Conservation (phyloP, 2,888 invertebrate species). For the Lumbricus terrestris region DNA sequence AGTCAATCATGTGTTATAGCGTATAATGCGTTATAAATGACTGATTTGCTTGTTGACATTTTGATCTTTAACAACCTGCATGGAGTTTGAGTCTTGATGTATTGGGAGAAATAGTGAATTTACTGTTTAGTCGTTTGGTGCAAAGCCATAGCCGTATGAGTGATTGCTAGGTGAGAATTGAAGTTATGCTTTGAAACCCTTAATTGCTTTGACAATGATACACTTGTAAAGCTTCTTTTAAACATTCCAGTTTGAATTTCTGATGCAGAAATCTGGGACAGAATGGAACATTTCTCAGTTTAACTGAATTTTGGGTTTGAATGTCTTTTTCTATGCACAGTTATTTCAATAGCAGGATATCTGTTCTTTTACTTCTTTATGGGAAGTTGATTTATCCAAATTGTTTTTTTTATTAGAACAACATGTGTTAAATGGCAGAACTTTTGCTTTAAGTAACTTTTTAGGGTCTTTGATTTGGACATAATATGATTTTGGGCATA, state of each 20-base stretch:
- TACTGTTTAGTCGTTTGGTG: too few species aligned
- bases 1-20: not conserved
- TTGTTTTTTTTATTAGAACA: not conserved
- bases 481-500: not conserved
- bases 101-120: too few species aligned
- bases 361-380: not conserved
- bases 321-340: not conserved
- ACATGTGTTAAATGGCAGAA: not conserved
- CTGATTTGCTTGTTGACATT: not conserved
- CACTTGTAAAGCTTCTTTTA: not conserved
- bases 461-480: not conserved
- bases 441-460: not conserved
- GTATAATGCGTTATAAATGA: not conserved
- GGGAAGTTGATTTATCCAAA: not conserved
- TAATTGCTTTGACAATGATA: not conserved
- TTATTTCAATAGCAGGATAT: not conserved
- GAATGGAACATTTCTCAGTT: not conserved
- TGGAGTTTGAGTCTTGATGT: too few species aligned
- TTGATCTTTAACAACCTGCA: too few species aligned
- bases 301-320: not conserved
- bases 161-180: not conserved
- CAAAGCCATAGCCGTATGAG: too few species aligned
- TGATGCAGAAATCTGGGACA: not conserved
- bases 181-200: not conserved
- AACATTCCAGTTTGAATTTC: too few species aligned